phyloP scores from a whole-genome alignment of 2,113 vertebrate genomes.

The Nothocercus julius region DNA sequence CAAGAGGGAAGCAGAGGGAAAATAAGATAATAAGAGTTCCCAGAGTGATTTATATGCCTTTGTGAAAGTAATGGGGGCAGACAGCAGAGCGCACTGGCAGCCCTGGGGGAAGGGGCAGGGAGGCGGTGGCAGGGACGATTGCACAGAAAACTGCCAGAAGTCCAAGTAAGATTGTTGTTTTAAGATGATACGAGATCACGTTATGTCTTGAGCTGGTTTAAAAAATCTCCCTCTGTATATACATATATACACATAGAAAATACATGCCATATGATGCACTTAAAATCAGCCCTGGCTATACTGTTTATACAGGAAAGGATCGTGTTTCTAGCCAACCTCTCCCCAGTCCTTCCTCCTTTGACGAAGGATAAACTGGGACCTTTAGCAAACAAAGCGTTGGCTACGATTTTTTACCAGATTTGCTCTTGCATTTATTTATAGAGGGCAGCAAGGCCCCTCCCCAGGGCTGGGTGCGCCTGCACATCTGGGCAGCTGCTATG shows the following conservation, averaged over 20 bases:
- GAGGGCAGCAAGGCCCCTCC: background rate
- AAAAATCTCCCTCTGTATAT: slow-evolving; percentile 38
- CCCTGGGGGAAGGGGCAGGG: slow-evolving; percentile 7
- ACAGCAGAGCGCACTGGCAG: background rate
- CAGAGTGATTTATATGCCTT: slow-evolving; percentile 79
- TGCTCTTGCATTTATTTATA: slow-evolving; percentile 32
- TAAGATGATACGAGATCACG: slow-evolving; percentile 72
- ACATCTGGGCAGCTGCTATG: background rate
- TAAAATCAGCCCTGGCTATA: background rate
- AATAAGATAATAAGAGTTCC: slow-evolving; percentile 82
- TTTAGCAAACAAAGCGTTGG: slow-evolving; percentile 11
- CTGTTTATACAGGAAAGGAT: slow-evolving; percentile 62
- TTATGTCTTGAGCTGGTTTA: slow-evolving; percentile 66
- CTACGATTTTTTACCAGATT: slow-evolving; percentile 30
- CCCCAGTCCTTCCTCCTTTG: slow-evolving; percentile 37
- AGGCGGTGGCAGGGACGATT: background rate
- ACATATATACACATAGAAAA: slow-evolving; percentile 29
- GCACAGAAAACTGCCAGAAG: slow-evolving; percentile 60
- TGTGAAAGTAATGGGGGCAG: slow-evolving; percentile 70
- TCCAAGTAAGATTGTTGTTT: slow-evolving; percentile 66
- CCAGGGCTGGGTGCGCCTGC: background rate
- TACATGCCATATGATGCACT: slow-evolving; percentile 31
- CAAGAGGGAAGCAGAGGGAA: slow-evolving; percentile 74
- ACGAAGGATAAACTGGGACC: slow-evolving; percentile 60
- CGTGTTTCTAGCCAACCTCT: slow-evolving; percentile 36